Evolutionary conservation across 1,140 invertebrate genomes (phyloP), one percentile per base, ranked within the genome.

Genomic region (Grapholita molesta): DNA sequence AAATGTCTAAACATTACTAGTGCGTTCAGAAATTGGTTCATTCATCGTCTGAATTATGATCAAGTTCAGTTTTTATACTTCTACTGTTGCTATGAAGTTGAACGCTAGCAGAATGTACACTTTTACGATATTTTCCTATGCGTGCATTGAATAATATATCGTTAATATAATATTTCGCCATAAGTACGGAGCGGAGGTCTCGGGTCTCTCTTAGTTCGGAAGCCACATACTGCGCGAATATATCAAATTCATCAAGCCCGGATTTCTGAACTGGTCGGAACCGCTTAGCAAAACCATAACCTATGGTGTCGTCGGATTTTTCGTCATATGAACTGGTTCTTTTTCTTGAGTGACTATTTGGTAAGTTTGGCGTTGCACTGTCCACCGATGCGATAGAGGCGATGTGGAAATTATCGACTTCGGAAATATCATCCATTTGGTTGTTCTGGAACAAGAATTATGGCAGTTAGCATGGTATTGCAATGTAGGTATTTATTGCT

Each of bases 161-260:
- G 65, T 65, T 68, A n/a, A 71, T 68, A 64, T 15, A 52, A 24
- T 12, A 23, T 52, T 71, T 70, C 8, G 68, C 64, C n/a, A 23
- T 15, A n/a, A 66, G 15, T 1, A 70, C 55, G 0, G 33, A 42
- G 2, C 53, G 12, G 11, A 55, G 38, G 21, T 38, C 15, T 33
- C 33, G 52, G 11, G 57, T 30, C 25, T 32, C 35, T 30, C 68
- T 38, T 23, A 70, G 23, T 33, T 70, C 61, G 6, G 68, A 70
- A 53, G 68, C 68, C 18, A 70, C 25, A 53, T 70, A 70, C 24
- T 65, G 33, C 5, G 35, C 68, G 18, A 65, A 70, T 33, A 70
- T 53, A 23, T 70, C 61, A 64, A 32, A 70, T 25, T 70, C 61
- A 30, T 70, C 68, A 0, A n/a, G n/a, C n/a, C 12, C 35, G 12